Evolutionary conservation across 2,888 invertebrate species (phyloP).

Genomic region (Orthosia gothica): DNA sequence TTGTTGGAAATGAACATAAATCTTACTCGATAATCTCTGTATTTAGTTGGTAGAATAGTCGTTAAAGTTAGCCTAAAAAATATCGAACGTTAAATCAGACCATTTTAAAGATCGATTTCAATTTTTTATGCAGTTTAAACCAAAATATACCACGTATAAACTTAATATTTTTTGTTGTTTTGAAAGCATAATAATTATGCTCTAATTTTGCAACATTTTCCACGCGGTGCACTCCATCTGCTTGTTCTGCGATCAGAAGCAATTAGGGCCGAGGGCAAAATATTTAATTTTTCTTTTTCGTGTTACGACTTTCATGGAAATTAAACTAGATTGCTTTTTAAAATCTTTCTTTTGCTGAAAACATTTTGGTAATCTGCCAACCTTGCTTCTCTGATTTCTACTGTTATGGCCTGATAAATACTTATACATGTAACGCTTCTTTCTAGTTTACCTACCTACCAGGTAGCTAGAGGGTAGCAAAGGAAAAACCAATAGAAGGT

Average conservation of each 20-base stretch:
- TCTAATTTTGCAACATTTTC: slow-evolving; percentile 17
- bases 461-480: too few relatives aligned
- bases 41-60: too few relatives aligned
- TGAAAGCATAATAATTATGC: background rate
- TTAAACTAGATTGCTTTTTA: slow-evolving; percentile 74
- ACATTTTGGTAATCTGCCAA: slow-evolving; percentile 54
- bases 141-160: background rate
- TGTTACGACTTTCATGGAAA: slow-evolving; percentile 70
- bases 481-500: too few relatives aligned
- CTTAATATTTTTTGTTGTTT: background rate
- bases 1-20: background rate
- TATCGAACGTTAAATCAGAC: too few relatives aligned
- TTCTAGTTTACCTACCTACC: too few relatives aligned
- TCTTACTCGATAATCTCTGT: too few relatives aligned
- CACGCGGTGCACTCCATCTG: slow-evolving; percentile 58
- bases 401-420: slow-evolving; percentile 26
- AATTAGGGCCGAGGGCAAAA: slow-evolving; percentile 73
- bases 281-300: slow-evolving; percentile 70
- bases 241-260: slow-evolving; percentile 65
- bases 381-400: slow-evolving; percentile 20
- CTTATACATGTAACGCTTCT: too few relatives aligned
- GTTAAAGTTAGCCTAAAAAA: too few relatives aligned
- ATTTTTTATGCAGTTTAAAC: background rate
- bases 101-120: too few relatives aligned
- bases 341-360: slow-evolving; percentile 56